Base-by-base conservation (phyloP, 2,113 vertebrate species). In the Danionella cerebrum region DNA sequence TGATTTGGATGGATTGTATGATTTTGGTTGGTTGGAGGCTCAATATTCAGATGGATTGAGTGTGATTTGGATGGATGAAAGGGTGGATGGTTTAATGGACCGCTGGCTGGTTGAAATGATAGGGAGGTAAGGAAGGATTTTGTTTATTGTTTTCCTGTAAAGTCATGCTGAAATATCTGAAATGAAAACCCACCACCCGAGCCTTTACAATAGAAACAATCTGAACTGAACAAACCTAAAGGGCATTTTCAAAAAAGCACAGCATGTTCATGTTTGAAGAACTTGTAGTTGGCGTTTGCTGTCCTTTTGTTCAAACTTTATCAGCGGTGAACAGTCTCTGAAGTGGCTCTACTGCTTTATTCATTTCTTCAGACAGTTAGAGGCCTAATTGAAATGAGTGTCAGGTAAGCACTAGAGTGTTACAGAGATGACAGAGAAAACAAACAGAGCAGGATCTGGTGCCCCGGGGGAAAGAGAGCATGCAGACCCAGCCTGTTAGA, bases 401-500 rank as follows among this genome's bases (percentile, higher is more conserved):
- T 54, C 58, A 77, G 71, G 68, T 71, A 74, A 74, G 67, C 58
- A 35, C 31, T 48, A 39, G 67, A 50, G 62, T 63, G 71, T 42
- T 42, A 36, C 44, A 52, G 69, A 55, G 59, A 68, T 70, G 52
- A 71, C 50, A 77, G 38, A 21, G 39, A 69, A 71, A 74, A 73
- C 70, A 70, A 76, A 75, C 69, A 62, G 42, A 55, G 44, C 33
- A 13, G 48, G 48, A 52, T 13, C 53, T 13, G 55, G 44, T 19
- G 58, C 64, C 64, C 59, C 71, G 55, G 58, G 74, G 65, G 74
- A 69, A 66, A 64, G 57, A 25, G 80, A 71, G 65, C 69, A 51
- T 82, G 76, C 77, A 75, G 53, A 71, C 9, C 24, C 73, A 54
- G 42, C 69, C 69, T 75, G 73, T 71, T 75, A 44, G 64, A 75